Percentiles rank a stretch among this genome's conserved stretches.
Evolutionary conservation across 2,888 invertebrate species (phyloP).

Genomic region (Apomyelois bistriatella): DNA sequence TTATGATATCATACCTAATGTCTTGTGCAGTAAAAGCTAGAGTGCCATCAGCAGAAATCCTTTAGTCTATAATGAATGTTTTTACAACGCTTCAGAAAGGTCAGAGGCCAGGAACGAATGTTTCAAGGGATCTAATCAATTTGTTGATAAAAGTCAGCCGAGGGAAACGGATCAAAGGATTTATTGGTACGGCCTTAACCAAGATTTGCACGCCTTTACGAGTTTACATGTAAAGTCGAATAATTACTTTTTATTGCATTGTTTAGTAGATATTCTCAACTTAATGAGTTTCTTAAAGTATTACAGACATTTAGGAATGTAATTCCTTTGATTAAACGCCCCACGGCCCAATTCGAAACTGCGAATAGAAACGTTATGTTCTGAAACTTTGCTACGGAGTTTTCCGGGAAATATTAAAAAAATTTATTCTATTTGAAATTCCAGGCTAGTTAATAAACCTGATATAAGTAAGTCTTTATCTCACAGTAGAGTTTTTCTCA

Average conservation of each 20-base stretch:
- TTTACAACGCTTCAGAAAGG: slow-evolving; percentile 22
- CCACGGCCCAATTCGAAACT: neutral
- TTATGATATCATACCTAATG: no score
- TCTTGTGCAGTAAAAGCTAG: no score
- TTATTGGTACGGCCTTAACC: slow-evolving; percentile 24
- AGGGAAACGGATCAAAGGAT: slow-evolving; percentile 30
- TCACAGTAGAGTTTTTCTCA: no score
- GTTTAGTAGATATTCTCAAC: neutral
- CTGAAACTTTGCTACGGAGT: neutral
- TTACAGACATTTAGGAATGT: neutral
- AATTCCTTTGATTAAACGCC: neutral
- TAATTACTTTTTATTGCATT: slow-evolving; percentile 22
- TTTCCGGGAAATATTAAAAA: no score
- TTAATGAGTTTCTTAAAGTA: neutral
- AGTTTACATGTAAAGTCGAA: slow-evolving; percentile 19
- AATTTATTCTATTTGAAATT: no score
- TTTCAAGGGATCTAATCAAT: slow-evolving; percentile 32
- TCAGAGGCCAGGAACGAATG: slow-evolving; percentile 18
- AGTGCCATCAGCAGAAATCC: slow-evolving; percentile 11
- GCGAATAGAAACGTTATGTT: neutral
- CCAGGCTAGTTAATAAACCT: no score
- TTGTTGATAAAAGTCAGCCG: slow-evolving; percentile 29
- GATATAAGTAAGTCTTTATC: no score
- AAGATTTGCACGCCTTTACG: slow-evolving; percentile 18
- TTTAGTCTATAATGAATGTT: slow-evolving; percentile 27